phyloP scores from a whole-genome alignment of 2,797 vertebrate genomes.

The Euphonia xanthogaster region DNA sequence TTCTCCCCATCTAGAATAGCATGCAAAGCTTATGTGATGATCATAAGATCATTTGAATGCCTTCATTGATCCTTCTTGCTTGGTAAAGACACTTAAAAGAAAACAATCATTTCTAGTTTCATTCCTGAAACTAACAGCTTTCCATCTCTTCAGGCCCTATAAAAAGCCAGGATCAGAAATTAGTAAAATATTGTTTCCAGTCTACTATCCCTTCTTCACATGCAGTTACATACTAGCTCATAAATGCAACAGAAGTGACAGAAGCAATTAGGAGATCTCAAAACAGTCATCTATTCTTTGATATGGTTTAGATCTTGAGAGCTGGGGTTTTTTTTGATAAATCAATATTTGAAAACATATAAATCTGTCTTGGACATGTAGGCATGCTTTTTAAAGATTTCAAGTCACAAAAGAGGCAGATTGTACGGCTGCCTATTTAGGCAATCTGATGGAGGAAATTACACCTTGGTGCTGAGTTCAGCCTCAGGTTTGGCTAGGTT shows the following conservation, averaged over 20 bases:
- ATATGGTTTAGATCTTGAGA: background rate
- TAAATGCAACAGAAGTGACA: background rate
- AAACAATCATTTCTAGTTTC: background rate
- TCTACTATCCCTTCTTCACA: background rate
- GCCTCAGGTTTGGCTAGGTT: background rate
- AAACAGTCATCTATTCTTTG: background rate
- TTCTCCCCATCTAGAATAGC: background rate
- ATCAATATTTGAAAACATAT: background rate
- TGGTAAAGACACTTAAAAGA: background rate
- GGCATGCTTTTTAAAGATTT: background rate
- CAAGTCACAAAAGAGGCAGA: background rate
- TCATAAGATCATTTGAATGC: background rate
- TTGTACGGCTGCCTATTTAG: background rate
- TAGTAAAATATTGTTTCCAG: background rate
- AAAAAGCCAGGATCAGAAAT: background rate
- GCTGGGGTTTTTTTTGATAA: fast-evolving
- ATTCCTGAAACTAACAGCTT: background rate
- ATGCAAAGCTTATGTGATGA: background rate
- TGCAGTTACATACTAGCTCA: background rate
- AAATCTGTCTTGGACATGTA: background rate
- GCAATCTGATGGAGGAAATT: background rate
- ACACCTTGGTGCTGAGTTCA: background rate
- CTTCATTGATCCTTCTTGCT: background rate
- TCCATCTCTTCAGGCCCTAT: background rate
- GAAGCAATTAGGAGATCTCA: background rate